Evolutionary conservation across 2,888 invertebrate species (phyloP).

Genomic region (Alentia gelatinosa): DNA sequence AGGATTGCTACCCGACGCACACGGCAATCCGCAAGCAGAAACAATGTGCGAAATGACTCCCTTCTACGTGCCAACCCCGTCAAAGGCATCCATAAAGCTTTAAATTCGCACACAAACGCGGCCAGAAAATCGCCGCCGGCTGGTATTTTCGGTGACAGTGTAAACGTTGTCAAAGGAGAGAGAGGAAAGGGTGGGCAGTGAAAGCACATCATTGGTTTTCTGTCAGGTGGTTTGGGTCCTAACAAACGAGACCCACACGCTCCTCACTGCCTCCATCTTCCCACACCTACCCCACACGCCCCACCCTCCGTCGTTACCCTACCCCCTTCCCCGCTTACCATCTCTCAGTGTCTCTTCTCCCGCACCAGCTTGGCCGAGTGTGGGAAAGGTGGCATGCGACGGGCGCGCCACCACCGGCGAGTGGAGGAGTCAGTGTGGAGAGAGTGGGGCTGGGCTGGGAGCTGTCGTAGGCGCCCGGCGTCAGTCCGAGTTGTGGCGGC

Average conservation of each 20-base stretch:
- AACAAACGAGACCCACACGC: background rate
- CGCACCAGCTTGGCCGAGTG: too few relatives aligned
- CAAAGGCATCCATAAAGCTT: too few relatives aligned
- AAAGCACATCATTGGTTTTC: conserved; percentile 14
- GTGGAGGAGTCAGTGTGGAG: background rate
- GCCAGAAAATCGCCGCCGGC: too few relatives aligned
- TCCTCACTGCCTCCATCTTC: background rate
- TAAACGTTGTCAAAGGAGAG: background rate
- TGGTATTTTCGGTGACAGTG: background rate
- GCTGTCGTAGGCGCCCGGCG: background rate
- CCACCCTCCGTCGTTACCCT: too few relatives aligned
- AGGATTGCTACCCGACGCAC: too few relatives aligned
- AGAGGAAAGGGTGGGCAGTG: background rate
- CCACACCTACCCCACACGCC: background rate
- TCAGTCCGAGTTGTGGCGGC: background rate
- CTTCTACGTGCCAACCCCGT: too few relatives aligned
- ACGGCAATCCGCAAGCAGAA: too few relatives aligned
- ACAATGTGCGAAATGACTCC: too few relatives aligned
- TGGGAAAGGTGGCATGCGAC: background rate
- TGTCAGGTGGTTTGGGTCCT: background rate
- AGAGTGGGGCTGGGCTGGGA: background rate
- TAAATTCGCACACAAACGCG: too few relatives aligned
- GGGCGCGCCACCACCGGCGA: background rate
- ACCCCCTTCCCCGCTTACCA: background rate
- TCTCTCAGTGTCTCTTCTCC: too few relatives aligned